These are phyloP conservation scores for Lethrus apterus DNA, from an alignment of 1,140 invertebrate genomes.

Conservation along the genomic window DNA sequence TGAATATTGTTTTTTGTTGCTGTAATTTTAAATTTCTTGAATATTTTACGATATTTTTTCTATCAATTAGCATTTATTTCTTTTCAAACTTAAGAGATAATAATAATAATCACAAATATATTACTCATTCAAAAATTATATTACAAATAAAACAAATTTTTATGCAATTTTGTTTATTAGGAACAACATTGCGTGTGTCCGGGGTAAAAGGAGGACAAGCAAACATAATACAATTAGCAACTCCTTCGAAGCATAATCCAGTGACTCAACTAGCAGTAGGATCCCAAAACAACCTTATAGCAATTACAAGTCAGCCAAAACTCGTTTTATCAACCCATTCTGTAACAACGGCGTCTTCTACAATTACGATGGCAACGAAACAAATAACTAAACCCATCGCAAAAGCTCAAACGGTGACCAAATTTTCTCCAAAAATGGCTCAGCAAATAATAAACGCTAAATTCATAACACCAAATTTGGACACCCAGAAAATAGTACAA, in stretches of 20 bases:
- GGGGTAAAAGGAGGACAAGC: constrained; percentile 40
- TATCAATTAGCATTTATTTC: constrained; percentile 4
- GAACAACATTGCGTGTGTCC: constrained; percentile 40
- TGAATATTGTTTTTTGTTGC: no score
- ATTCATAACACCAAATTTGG: constrained; percentile 33
- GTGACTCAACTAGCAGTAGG: constrained; percentile 43
- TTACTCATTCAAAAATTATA: no score
- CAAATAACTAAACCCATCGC: constrained; percentile 21
- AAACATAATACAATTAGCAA: constrained; percentile 40
- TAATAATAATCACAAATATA: no score
- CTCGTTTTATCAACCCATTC: constrained; percentile 29
- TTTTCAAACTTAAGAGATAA: no score
- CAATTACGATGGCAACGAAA: constrained; percentile 36
- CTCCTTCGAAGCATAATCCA: constrained; percentile 29
- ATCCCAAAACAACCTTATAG: constrained; percentile 42
- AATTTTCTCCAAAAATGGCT: constrained; percentile 29
- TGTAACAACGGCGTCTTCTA: constrained; percentile 32
- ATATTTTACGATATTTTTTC: not conserved
- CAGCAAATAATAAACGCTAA: constrained; percentile 42
- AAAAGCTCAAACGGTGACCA: constrained; percentile 22
- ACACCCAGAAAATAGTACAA: constrained; percentile 35
- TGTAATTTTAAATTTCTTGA: not conserved
- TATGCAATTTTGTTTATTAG: no score
- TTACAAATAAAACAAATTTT: no score
- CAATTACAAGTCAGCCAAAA: constrained; percentile 36